A percentile compares a stretch with the other conserved stretches of the same genome.
Conservation (phyloP, 1,140 invertebrate species). For the Eueides isabella region DNA sequence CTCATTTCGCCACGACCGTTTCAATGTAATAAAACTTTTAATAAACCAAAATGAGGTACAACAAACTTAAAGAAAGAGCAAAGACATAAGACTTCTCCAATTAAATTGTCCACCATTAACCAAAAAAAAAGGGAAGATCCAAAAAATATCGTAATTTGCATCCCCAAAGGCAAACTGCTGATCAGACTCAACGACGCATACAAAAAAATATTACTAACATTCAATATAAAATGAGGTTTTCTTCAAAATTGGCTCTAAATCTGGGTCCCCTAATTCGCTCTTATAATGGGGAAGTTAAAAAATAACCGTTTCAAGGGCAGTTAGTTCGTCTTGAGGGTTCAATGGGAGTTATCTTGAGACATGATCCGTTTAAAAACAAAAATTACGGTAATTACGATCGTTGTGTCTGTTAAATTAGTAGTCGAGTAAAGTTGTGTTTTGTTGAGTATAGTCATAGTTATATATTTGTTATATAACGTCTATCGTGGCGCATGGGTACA, state of each 20-base stretch:
- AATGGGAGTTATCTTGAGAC: not conserved
- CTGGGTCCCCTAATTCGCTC: conserved; percentile 50
- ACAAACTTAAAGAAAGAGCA: too few species aligned
- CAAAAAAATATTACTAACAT: conserved; percentile 65
- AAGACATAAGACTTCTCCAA: not conserved
- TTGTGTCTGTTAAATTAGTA: not conserved
- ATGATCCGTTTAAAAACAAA: not conserved
- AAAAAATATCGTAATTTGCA: conserved; percentile 21
- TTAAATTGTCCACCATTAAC: not conserved
- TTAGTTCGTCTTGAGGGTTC: conserved; percentile 62
- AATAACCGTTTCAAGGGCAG: conserved; percentile 72
- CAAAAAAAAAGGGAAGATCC: not conserved
- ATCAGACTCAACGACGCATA: conserved; percentile 60
- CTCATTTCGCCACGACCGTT: too few species aligned
- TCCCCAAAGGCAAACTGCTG: conserved; percentile 36
- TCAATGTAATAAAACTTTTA: too few species aligned
- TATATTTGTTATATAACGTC: too few species aligned
- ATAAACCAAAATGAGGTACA: too few species aligned
- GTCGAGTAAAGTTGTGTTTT: too few species aligned
- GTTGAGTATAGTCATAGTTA: too few species aligned
- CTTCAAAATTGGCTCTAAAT: conserved; percentile 67
- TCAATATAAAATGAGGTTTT: conserved; percentile 65
- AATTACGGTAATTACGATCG: not conserved
- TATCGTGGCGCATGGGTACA: too few species aligned
- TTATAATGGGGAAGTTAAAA: conserved; percentile 65